phyloP scores from a whole-genome alignment of 2,113 vertebrate genomes.

The Aptenodytes patagonicus region DNA sequence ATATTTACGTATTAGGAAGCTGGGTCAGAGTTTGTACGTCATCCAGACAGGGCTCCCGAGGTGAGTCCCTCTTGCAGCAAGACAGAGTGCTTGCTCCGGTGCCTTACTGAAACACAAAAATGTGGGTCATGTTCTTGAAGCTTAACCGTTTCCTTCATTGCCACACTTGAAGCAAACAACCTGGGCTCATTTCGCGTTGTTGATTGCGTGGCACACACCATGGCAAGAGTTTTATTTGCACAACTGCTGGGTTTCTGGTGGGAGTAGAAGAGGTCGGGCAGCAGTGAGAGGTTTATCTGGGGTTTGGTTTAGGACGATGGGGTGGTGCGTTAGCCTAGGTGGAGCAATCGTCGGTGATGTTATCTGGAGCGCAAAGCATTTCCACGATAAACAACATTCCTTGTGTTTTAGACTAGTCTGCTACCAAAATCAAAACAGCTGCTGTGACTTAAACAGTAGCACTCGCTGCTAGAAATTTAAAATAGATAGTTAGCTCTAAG shows the following conservation, averaged over 20 bases:
- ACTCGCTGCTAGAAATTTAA: neutral
- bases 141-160: neutral
- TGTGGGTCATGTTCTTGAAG: neutral
- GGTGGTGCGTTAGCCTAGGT: neutral
- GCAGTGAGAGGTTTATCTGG: neutral
- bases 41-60: neutral
- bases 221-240: neutral
- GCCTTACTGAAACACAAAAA: neutral
- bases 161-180: neutral
- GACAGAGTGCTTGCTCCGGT: neutral
- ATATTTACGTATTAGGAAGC: neutral
- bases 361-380: slow-evolving; percentile 31
- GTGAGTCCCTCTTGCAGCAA: neutral
- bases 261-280: neutral
- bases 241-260: neutral
- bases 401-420: slow-evolving; percentile 58
- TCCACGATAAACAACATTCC: slow-evolving; percentile 57
- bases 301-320: neutral
- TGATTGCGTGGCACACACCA: rapidly evolving
- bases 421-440: slow-evolving; percentile 30
- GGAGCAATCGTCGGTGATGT: neutral
- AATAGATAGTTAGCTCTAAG: neutral
- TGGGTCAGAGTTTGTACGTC: neutral
- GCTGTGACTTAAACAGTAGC: neutral
- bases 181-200: neutral